Evolutionary conservation across 2,888 invertebrate genomes (phyloP).

Genomic region (Nemurella pictetii): DNA sequence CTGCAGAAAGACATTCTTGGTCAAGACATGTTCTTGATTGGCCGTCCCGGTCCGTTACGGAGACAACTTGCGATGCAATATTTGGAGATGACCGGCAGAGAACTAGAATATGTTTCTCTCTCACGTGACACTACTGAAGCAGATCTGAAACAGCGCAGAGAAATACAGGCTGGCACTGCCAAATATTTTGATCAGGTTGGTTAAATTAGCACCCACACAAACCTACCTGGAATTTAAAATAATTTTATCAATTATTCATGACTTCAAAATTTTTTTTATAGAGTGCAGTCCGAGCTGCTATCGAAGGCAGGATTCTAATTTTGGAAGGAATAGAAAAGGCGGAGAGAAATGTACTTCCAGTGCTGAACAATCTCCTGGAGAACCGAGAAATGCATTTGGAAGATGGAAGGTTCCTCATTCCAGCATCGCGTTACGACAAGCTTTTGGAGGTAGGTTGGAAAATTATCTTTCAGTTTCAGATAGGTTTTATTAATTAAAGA

Average conservation of each 20-base stretch:
- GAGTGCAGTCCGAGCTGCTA: slow-evolving; percentile 92
- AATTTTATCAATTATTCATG: background rate
- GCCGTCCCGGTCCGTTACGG: slow-evolving; percentile 83
- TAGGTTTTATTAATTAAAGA: no score
- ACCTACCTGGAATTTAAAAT: background rate
- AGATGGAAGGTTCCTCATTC: slow-evolving; percentile 91
- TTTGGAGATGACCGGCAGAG: slow-evolving; percentile 84
- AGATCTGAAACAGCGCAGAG: slow-evolving; percentile 92
- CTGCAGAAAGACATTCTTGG: slow-evolving; percentile 90
- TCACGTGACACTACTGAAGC: slow-evolving; percentile 96
- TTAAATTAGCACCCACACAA: slow-evolving; percentile 13
- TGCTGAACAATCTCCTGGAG: slow-evolving; percentile 93
- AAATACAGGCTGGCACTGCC: slow-evolving; percentile 85
- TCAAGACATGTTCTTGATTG: slow-evolving; percentile 94
- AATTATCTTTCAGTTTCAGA: no score
- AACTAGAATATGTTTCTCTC: slow-evolving; percentile 90
- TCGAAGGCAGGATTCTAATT: slow-evolving; percentile 83
- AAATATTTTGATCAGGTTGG: slow-evolving; percentile 89
- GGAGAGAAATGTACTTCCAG: slow-evolving; percentile 94
- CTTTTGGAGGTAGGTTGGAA: slow-evolving; percentile 67
- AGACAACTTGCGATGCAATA: slow-evolving; percentile 84
- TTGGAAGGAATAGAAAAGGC: slow-evolving; percentile 97
- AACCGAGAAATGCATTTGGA: slow-evolving; percentile 98
- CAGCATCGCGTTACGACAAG: slow-evolving; percentile 87
- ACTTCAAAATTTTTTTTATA: slow-evolving; percentile 49